Conservation (phyloP, 2,888 invertebrate species). For the Eupithecia abbreviata region DNA sequence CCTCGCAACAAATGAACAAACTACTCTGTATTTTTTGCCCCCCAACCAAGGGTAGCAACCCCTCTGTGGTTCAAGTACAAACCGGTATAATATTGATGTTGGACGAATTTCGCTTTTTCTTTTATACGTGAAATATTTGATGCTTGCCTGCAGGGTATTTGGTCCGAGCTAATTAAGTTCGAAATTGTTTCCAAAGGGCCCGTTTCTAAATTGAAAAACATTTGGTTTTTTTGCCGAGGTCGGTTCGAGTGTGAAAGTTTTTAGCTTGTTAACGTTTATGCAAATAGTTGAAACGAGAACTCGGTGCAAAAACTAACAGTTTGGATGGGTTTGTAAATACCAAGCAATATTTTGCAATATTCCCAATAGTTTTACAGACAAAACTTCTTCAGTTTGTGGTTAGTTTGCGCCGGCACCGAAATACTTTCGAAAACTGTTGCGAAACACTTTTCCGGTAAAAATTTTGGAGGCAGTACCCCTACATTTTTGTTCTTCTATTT, state of each 20-base stretch:
- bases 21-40: conserved; percentile 56
- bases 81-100: conserved; percentile 38
- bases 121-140: conserved; percentile 27
- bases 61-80: conserved; percentile 42
- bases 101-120: conserved; percentile 27
- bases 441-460: not conserved
- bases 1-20: conserved; percentile 66
- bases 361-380: not conserved
- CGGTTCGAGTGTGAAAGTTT: not conserved
- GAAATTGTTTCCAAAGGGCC: conserved; percentile 18
- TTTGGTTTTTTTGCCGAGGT: not conserved
- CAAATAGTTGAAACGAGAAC: conserved; percentile 12
- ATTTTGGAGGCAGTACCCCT: too few relatives aligned
- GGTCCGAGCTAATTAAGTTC: conserved; percentile 22
- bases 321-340: conserved; percentile 8
- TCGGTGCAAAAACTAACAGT: not conserved
- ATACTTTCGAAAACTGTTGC: not conserved
- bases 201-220: conserved; percentile 20
- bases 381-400: not conserved
- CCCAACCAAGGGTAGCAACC: conserved; percentile 47
- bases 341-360: conserved; percentile 7
- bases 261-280: conserved; percentile 13
- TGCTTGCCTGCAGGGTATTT: conserved; percentile 25
- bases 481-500: too few relatives aligned
- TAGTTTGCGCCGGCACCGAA: not conserved